Conservation (phyloP, 2,113 vertebrate species). For the Nipponia nippon region DNA sequence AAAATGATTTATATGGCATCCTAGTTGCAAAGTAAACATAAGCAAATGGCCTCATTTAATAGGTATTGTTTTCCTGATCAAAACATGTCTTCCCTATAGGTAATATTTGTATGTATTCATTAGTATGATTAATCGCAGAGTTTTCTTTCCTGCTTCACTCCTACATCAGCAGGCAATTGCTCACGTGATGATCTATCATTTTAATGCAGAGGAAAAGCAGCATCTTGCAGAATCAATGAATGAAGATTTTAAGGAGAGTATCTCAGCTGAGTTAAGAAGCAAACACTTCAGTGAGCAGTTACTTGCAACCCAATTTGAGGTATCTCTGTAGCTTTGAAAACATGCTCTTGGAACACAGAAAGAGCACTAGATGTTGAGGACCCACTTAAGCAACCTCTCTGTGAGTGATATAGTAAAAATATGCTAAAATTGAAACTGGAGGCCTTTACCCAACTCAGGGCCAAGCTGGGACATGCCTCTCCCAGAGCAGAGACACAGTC, state of each 20-base stretch:
- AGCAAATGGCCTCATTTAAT: neutral
- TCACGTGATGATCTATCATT: neutral
- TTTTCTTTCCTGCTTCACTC: neutral
- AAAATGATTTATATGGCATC: neutral
- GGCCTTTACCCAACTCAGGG: neutral
- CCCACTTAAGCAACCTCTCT: neutral
- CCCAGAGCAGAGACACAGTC: neutral
- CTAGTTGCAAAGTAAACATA: neutral
- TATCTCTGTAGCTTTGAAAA: neutral
- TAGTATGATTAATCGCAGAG: neutral
- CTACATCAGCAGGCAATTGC: neutral
- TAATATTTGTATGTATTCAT: neutral
- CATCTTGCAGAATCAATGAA: neutral
- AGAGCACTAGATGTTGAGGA: neutral
- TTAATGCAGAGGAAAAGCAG: neutral
- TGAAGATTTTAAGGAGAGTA: neutral
- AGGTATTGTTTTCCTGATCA: neutral
- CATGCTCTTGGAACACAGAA: neutral
- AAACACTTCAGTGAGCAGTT: neutral
- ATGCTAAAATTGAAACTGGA: neutral
- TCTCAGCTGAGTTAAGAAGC: neutral
- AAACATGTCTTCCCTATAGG: neutral
- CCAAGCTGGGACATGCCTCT: neutral
- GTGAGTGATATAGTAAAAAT: neutral
- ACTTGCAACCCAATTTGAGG: neutral